phyloP scores from a whole-genome alignment of 2,888 invertebrate genomes.

The Tromatobia lineatoria region DNA sequence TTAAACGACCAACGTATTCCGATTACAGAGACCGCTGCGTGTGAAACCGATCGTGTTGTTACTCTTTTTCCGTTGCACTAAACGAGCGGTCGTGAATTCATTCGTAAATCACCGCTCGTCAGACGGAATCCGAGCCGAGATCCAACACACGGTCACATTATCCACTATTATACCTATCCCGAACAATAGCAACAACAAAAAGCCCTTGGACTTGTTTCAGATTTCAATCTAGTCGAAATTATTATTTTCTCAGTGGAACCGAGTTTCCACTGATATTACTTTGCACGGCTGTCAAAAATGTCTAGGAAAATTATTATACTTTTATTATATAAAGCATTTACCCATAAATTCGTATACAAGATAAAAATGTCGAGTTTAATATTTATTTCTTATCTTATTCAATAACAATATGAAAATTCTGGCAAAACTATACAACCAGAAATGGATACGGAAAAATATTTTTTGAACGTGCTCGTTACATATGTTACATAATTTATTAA shows the following conservation, averaged over 20 bases:
- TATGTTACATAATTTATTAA: too few relatives aligned
- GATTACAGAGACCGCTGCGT: constrained; percentile 28
- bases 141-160: background rate
- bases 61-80: background rate
- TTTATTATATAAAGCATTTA: background rate
- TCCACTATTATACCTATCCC: background rate
- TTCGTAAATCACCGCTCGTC: constrained; percentile 19
- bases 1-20: constrained; percentile 10
- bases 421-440: too few relatives aligned
- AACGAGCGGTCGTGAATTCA: constrained; percentile 4
- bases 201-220: background rate
- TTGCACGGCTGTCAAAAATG: background rate
- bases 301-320: background rate
- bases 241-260: background rate
- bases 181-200: background rate
- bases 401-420: too few relatives aligned
- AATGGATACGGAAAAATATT: too few relatives aligned
- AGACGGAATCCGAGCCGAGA: background rate
- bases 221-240: constrained; percentile 13
- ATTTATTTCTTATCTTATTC: too few relatives aligned
- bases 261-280: background rate
- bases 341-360: background rate
- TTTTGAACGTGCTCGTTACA: too few relatives aligned
- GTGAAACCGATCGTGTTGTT: constrained; percentile 40
- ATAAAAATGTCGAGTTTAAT: too few relatives aligned